Base-by-base conservation (phyloP, 2,888 invertebrate species). In the Drosophila setosimentum region DNA sequence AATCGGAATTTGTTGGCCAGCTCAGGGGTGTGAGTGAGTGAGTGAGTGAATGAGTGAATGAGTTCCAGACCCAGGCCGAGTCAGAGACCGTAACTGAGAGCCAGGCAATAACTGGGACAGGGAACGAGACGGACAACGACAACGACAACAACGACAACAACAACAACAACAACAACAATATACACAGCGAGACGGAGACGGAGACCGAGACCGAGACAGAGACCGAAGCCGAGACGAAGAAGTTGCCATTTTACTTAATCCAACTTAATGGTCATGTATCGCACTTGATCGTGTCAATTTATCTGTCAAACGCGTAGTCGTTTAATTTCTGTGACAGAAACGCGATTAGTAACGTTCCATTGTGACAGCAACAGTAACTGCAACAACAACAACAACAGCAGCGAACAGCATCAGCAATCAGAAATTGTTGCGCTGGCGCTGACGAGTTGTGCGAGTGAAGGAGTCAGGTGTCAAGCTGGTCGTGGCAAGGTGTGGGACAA, bases 291-390 rank as follows among this genome's bases (percentile, higher is more conserved):
- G 75, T 89, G 91, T 84, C 91, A 86, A 81, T 91, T 89, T 76
- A 90, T 73, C 82, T 90, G 87, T 92, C 92, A 89, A 88, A 79
- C 73, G 79, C 73, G 74, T 63, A 77, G 88, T 76, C 87, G 78
- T 88, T 82, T 81, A 79, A 87, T 87, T 89, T 85, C 82, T 88
- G 83, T 92, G 91, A 91, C 91, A 90, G 89, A 82, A 82, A 83
- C 83, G 87, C 83, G 91, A 89, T 91, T 88, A 82, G 80, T 79
- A 81, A 75, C 83, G 76, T 78, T 73, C 76, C 89, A 81, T 86
- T 87, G 88, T 73, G 76, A 65, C 78, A 73, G 80, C 73, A 50
- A 37, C 78, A 64, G 29, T 53, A 64, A 6, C 59, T 50, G 4
- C 66, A 64, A 1, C 66, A 59, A 11, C 70, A 77, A 13, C 59